Base-by-base conservation (phyloP, 2,888 invertebrate species). In the Protodeltote pygarga region DNA sequence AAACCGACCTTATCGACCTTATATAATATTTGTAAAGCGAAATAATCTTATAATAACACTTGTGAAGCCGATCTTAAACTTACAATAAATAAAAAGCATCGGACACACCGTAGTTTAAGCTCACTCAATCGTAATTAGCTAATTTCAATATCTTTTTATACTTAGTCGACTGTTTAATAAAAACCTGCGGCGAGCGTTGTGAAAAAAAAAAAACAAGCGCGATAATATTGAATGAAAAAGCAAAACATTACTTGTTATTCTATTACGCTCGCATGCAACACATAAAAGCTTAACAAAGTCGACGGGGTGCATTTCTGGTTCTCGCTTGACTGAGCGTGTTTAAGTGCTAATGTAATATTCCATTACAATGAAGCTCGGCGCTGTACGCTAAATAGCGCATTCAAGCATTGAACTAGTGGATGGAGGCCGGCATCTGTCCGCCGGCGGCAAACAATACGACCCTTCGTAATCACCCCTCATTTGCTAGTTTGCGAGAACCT, bases 321-420 rank as follows among this genome's bases (percentile, higher is more conserved):
- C 77, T 76, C 87, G 89, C 85, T 87, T 85, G 79, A 84, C 86
- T 83, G 85, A 87, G 89, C 90, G 82, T 87, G 87, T 87, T 58
- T 90, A 88, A 91, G 89, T 90, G 91, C 86, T 91, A 92, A 92
- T 92, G 90, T 90, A 89, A 91, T 91, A 91, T 91, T 91, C 87
- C 87, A 91, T 89, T 89, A 91, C 87, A 91, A 90, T 90, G 87
- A 87, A 89, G 83, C 87, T 81, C 81, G 75, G 84, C 85, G 82
- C 83, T 87, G 87, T 84, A 83, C 87, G 87, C 88, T 90, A 91
- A 91, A 91, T 87, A 91, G 89, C 88, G 88, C 88, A 88, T 89
- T 90, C 83, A 83, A 85, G 83, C 88, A 82, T 83, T 77, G 81
- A 86, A 77, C 70, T 74, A 73, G 75, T 61, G 73, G 65, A 55